These are phyloP conservation scores for Caenorhabditis wallacei DNA, from an alignment of 2,888 invertebrate genomes.

Conservation along the genomic window DNA sequence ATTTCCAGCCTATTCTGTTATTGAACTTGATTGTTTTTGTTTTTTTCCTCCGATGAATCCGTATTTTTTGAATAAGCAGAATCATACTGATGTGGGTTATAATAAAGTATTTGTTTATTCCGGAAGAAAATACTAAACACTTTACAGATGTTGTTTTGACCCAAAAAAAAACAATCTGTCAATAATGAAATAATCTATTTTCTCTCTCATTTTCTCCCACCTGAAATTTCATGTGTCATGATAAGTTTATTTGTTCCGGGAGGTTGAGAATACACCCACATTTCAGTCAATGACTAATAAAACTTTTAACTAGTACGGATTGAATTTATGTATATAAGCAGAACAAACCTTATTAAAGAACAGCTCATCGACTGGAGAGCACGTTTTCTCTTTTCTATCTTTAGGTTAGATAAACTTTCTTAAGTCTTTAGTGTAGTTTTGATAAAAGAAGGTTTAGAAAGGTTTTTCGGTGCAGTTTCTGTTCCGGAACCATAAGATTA, in stretches of 20 bases:
- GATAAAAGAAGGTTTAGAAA: conserved; percentile 21
- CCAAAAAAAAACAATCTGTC: background rate
- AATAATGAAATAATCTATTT: no score
- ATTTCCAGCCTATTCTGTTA: background rate
- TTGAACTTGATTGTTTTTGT: conserved; percentile 1
- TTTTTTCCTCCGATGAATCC: background rate
- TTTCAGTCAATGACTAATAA: conserved; percentile 20
- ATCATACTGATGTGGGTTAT: no score
- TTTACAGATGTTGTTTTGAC: background rate
- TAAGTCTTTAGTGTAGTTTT: conserved; percentile 55
- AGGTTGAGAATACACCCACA: conserved; percentile 22
- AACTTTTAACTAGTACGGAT: background rate
- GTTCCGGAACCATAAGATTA: conserved; percentile 49
- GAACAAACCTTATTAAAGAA: conserved; percentile 2
- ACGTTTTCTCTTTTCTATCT: conserved; percentile 10
- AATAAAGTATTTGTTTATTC: conserved; percentile 4
- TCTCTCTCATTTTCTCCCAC: background rate
- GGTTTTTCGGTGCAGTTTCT: conserved; percentile 26
- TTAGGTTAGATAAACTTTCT: conserved; percentile 14
- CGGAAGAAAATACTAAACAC: background rate
- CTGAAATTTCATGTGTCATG: background rate
- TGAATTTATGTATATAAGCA: background rate
- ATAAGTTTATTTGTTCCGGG: conserved; percentile 40
- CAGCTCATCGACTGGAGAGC: conserved; percentile 36
- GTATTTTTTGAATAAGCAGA: no score